Conservation (phyloP, 2,113 vertebrate genomes). For the Odontophorus gujanensis region DNA sequence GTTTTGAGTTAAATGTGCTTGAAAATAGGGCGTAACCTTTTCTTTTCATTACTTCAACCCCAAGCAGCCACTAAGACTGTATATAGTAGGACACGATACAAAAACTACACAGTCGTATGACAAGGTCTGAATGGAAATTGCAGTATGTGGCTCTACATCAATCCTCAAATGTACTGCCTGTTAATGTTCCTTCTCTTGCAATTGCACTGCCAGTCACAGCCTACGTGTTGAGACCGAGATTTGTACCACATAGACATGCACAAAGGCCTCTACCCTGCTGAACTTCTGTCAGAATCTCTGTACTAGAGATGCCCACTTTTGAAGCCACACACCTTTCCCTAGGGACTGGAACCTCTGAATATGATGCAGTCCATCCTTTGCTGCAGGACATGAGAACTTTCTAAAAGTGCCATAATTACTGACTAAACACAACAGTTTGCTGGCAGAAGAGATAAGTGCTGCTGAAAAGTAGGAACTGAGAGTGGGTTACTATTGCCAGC, state of each 20-base stretch:
- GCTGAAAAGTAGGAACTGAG: not conserved
- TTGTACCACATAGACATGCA: not conserved
- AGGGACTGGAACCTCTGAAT: not conserved
- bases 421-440: not conserved
- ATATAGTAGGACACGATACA: not conserved
- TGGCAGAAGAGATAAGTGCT: not conserved
- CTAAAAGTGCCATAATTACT: not conserved
- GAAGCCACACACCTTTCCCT: not conserved
- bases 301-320: not conserved
- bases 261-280: not conserved
- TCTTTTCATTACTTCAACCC: slow-evolving; percentile 9
- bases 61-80: not conserved
- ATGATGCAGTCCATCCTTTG: not conserved
- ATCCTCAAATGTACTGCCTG: not conserved
- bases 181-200: not conserved
- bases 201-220: not conserved
- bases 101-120: not conserved
- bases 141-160: not conserved
- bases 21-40: not conserved
- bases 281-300: not conserved
- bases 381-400: not conserved
- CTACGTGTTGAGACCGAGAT: not conserved
- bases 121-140: not conserved
- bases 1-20: not conserved
- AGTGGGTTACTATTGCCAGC: not conserved